A percentile compares a stretch with the other conserved stretches of the same genome.
Evolutionary conservation across 2,888 invertebrate genomes (phyloP).

Genomic region (Drosophila vallismaia): DNA sequence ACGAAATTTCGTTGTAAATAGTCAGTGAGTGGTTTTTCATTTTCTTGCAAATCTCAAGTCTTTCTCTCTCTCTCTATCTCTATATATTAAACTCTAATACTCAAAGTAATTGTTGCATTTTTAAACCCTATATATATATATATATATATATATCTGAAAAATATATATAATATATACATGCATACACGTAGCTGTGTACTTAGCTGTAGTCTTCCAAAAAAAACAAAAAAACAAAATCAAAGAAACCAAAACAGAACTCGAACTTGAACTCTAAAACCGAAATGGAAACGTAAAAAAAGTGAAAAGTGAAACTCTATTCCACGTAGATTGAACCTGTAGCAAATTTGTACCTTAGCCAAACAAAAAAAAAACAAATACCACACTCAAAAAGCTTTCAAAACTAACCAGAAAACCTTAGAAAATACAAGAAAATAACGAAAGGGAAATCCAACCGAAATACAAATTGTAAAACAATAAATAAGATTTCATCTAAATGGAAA

Average conservation of each 20-base stretch:
- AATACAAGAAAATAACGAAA: conserved; percentile 8
- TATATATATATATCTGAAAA: conserved; percentile 14
- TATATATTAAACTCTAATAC: conserved; percentile 30
- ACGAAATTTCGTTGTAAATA: conserved; percentile 24
- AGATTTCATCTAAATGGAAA: conserved; percentile 17
- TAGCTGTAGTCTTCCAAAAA: conserved; percentile 69
- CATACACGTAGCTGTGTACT: conserved; percentile 44
- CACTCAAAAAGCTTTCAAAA: conserved; percentile 43
- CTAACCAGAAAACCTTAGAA: conserved; percentile 48
- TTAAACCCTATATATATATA: conserved; percentile 26
- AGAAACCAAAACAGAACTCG: conserved; percentile 1
- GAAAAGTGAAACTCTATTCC: conserved; percentile 34
- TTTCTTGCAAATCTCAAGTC: conserved; percentile 9
- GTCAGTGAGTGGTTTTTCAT: conserved; percentile 18
- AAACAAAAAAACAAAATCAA: conserved; percentile 13
- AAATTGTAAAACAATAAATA: conserved; percentile 33
- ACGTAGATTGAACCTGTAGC: conserved; percentile 70
- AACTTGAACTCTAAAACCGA: conserved; percentile 21
- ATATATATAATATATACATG: conserved; percentile 29
- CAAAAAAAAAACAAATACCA: conserved; percentile 5
- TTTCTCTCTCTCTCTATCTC: conserved; percentile 19
- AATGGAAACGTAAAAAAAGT: conserved; percentile 34
- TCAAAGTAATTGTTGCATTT: conserved; percentile 52
- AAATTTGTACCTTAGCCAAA: conserved; percentile 76
- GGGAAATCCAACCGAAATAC: conserved; percentile 20